These are phyloP conservation scores for Drosophila tropicalis DNA, from an alignment of 1,140 invertebrate species.

Conservation along the genomic window DNA sequence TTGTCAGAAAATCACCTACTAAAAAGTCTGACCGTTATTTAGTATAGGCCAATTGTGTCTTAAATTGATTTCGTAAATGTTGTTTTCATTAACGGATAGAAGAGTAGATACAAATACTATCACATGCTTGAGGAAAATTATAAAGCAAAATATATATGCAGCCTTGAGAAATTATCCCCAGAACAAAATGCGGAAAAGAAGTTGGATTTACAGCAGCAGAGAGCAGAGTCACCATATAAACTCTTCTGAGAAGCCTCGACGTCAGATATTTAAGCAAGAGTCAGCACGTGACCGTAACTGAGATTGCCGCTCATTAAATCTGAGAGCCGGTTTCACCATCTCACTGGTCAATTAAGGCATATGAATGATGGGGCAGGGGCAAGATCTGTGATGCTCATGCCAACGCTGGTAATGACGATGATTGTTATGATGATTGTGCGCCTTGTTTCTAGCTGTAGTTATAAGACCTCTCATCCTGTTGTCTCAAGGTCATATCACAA, in stretches of 20 bases:
- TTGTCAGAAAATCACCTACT: constrained; percentile 28
- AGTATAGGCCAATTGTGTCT: constrained; percentile 21
- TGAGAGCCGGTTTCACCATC: constrained; percentile 53
- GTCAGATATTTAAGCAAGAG: constrained; percentile 26
- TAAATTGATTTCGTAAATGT: background rate
- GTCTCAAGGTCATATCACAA: constrained; percentile 49
- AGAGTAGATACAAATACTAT: constrained; percentile 32
- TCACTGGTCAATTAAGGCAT: constrained; percentile 32
- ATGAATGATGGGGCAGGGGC: constrained; percentile 16
- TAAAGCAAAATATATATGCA: background rate
- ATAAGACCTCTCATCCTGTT: constrained; percentile 47
- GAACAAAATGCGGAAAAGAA: constrained; percentile 18
- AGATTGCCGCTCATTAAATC: constrained; percentile 51
- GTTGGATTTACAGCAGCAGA: background rate
- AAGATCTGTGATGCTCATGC: constrained; percentile 5
- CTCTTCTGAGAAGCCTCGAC: background rate
- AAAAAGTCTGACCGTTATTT: constrained; percentile 23
- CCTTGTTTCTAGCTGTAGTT: background rate
- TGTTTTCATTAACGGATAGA: background rate
- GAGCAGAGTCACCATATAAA: background rate
- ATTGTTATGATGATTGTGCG: background rate
- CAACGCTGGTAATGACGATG: background rate
- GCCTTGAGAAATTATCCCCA: constrained; percentile 39
- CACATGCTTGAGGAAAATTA: constrained; percentile 41
- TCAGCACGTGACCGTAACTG: constrained; percentile 49